Percentiles rank a stretch among this genome's conserved stretches.
These are phyloP conservation scores for Tragulus kanchil DNA, from an alignment of 2,113 vertebrate species.

Conservation along the genomic window DNA sequence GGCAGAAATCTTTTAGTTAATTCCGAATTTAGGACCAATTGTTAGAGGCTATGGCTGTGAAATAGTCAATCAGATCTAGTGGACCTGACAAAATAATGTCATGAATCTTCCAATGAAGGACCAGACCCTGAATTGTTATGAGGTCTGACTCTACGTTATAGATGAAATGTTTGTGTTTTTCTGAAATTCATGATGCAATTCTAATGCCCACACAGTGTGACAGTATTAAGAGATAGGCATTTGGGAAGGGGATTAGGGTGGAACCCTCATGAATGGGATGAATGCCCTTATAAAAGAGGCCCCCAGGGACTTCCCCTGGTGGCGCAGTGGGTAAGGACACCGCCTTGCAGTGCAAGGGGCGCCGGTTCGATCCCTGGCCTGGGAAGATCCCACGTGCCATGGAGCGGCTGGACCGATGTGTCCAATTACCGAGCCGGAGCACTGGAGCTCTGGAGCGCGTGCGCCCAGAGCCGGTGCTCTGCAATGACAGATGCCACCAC, in stretches of 20 bases:
- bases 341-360: no score
- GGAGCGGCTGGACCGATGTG: no score
- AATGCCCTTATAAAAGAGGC: background rate
- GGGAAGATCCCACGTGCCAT: no score
- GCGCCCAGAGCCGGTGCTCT: no score
- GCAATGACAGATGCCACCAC: no score
- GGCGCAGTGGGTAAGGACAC: no score
- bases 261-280: background rate
- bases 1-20: background rate
- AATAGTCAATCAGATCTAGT: background rate
- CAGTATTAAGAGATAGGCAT: background rate
- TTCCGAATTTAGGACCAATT: background rate
- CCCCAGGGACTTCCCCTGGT: no score
- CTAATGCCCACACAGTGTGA: background rate
- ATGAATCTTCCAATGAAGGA: background rate
- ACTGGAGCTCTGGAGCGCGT: no score
- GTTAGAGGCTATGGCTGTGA: background rate
- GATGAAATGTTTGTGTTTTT: background rate
- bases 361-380: no score
- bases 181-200: background rate
- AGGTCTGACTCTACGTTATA: background rate
- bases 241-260: background rate
- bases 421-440: no score
- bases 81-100: background rate
- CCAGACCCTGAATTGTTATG: background rate